A percentile compares a stretch with the other conserved stretches of the same genome.
These are phyloP conservation scores for Cynodonichthys magdalenae DNA, from an alignment of 2,797 vertebrate genomes.

Conservation along the genomic window DNA sequence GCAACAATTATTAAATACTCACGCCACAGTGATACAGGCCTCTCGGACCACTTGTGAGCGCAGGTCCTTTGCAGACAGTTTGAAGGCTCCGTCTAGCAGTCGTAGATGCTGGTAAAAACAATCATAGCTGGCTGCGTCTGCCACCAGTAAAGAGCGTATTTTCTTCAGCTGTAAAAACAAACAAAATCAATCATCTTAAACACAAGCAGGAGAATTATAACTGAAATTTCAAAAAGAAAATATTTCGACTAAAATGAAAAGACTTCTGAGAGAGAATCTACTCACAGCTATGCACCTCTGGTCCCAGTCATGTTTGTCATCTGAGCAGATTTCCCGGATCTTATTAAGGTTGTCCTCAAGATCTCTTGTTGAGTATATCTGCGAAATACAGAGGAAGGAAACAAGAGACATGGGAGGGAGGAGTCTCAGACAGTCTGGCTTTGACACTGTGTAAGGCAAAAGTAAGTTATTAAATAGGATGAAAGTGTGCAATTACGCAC, in stretches of 20 bases:
- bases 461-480: background rate
- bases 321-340: constrained; percentile 96
- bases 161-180: constrained; percentile 87
- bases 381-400: background rate
- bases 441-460: background rate
- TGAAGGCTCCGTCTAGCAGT: constrained; percentile 94
- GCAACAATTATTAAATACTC: constrained; percentile 70
- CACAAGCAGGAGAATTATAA: background rate
- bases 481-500: background rate
- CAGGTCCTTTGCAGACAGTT: constrained; percentile 96
- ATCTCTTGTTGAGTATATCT: constrained; percentile 96
- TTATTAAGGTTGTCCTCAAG: constrained; percentile 98
- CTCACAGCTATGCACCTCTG: constrained; percentile 92
- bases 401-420: background rate
- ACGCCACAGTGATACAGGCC: constrained; percentile 98
- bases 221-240: background rate
- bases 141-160: constrained; percentile 91
- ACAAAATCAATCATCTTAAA: background rate
- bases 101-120: constrained; percentile 98
- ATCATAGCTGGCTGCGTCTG: constrained; percentile 91
- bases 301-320: constrained; percentile 99
- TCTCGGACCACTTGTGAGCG: constrained; percentile 96
- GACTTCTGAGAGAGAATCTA: constrained; percentile 8
- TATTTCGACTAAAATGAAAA: background rate
- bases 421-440: background rate